Base-by-base conservation (phyloP, 2,113 vertebrate species). In the Aix galericulata region DNA sequence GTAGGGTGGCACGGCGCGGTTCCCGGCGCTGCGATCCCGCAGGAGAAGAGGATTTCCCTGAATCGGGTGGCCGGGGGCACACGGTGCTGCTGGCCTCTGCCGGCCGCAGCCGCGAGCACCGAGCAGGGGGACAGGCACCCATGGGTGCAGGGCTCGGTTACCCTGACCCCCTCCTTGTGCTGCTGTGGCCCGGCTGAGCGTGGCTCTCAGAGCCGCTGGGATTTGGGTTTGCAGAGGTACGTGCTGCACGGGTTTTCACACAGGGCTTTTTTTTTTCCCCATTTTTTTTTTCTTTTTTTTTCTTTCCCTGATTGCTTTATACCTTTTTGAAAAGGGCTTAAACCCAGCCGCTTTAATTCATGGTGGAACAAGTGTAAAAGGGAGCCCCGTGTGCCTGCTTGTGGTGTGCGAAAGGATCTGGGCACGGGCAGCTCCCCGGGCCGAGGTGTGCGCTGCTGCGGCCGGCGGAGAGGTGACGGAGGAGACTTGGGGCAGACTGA, bases 401-500 rank as follows among this genome's bases (percentile, higher is more conserved):
- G 86, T 82, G 75, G 79, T 2, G 13, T 81, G 91, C 29, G 36
- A 86, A 91, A 73, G 81, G 94, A 89, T 93, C 95, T 88, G 66
- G 63, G 68, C 0, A 0, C 4, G 2, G 63, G 85, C 63, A 27
- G 20, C 48, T 80, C 71, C 82, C 81, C 86, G 46, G 91, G 77
- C 83, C 66, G 71, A 66, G 83, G 40, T 50, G 59, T 68, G 80
- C 56, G 32, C 52, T 64, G 62, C 44, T 3, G 56, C 46, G 62
- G 62, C 2, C 0, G n/a, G 9, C 53, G 11, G 55, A 23, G 44
- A 76, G 81, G 64, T 68, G 72, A 58, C 0, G 12, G 26, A 66
- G 23, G 36, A 36, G 75, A 6, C 80, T 76, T 93, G 52, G 82
- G 84, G 46, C 55, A 63, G 53, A 6, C 44, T n/a, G 27, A 31